Conservation (phyloP, 2,113 vertebrate species). For the Siniperca chuatsi region DNA sequence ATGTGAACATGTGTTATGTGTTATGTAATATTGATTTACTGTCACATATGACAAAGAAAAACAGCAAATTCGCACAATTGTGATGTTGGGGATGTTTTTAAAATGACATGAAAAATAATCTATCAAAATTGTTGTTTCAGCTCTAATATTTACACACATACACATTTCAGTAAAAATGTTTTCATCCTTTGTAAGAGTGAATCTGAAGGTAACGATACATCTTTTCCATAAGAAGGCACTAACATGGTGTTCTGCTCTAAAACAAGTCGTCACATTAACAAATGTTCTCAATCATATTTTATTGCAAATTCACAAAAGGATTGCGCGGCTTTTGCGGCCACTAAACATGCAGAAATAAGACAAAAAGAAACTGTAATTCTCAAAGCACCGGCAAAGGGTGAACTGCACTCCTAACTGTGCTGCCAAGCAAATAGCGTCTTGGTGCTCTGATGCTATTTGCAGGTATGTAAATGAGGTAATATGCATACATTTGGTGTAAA, state of each 20-base stretch:
- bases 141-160: neutral
- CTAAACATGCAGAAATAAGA: too few species aligned
- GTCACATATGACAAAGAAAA: neutral
- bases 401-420: too few species aligned
- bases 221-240: neutral
- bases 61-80: neutral
- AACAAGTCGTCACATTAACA: slow-evolving; percentile 15
- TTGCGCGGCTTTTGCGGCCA: too few species aligned
- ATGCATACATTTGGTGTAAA: too few species aligned
- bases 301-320: too few species aligned
- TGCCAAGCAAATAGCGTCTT: too few species aligned
- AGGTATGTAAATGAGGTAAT: too few species aligned
- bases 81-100: neutral
- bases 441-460: too few species aligned
- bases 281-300: slow-evolving; percentile 20
- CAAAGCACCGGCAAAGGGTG: too few species aligned
- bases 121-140: neutral
- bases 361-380: too few species aligned
- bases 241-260: neutral
- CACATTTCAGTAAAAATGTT: neutral
- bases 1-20: neutral
- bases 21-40: neutral
- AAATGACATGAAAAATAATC: neutral
- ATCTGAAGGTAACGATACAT: neutral
- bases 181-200: neutral